phyloP scores from a whole-genome alignment of 2,113 vertebrate genomes.

The Nannospalax galili region DNA sequence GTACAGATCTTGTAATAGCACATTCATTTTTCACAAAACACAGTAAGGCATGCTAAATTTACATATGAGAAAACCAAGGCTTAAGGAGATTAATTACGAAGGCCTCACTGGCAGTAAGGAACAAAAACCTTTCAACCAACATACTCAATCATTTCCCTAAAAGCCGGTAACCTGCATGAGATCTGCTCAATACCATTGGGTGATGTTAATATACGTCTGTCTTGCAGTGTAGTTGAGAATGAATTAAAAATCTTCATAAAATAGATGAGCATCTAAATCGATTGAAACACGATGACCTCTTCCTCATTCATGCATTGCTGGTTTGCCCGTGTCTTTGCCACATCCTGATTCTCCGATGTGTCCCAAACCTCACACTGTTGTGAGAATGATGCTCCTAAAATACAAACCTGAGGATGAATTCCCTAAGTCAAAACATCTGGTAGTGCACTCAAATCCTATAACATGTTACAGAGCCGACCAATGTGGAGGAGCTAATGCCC shows the following conservation, averaged over 20 bases:
- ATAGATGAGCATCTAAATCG: neutral
- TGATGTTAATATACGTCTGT: neutral
- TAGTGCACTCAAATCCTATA: neutral
- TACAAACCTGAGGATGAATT: neutral
- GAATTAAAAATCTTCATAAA: conserved; percentile 13
- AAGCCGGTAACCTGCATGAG: neutral
- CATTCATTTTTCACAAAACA: conserved; percentile 4
- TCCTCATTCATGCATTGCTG: neutral
- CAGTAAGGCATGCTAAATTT: neutral
- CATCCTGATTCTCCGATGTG: neutral
- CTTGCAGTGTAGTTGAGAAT: neutral
- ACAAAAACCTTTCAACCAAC: neutral
- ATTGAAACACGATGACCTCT: neutral
- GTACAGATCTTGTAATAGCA: neutral
- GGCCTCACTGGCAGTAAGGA: neutral
- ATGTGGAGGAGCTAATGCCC: neutral
- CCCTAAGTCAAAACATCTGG: neutral
- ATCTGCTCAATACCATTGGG: neutral
- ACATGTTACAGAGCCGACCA: neutral
- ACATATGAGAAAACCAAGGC: neutral
- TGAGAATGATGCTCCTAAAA: neutral
- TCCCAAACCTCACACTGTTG: neutral
- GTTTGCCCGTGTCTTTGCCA: neutral
- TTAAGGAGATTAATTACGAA: neutral
- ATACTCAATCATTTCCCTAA: neutral